phyloP scores from a whole-genome alignment of 2,888 invertebrate genomes.

The Spilarctia lutea region DNA sequence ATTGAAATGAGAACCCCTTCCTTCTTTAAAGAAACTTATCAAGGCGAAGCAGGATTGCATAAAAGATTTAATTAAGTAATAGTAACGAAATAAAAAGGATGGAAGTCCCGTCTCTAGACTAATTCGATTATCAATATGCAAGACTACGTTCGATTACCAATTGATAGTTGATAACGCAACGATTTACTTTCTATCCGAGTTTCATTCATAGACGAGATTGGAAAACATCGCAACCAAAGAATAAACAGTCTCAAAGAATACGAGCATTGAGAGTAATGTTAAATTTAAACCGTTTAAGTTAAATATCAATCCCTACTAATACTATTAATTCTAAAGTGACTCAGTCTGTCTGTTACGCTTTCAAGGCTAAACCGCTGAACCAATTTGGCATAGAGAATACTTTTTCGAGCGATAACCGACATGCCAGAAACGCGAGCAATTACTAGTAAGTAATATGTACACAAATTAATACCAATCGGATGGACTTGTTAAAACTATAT shows the following conservation, averaged over 20 bases:
- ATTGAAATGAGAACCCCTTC: not conserved
- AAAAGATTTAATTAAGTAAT: not conserved
- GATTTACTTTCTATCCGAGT: not conserved
- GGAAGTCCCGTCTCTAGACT: not conserved
- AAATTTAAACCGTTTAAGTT: not conserved
- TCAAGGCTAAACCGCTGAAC: too few relatives aligned
- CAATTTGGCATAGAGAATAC: too few relatives aligned
- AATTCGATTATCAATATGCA: conserved; percentile 6
- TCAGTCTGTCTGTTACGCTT: too few relatives aligned
- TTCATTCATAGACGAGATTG: not conserved
- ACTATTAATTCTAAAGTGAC: too few relatives aligned
- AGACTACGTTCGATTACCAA: conserved; percentile 24
- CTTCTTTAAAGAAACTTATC: not conserved
- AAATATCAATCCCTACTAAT: too few relatives aligned
- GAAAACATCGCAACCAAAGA: not conserved
- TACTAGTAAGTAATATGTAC: too few relatives aligned
- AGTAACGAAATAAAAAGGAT: not conserved
- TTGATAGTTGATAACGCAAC: conserved; percentile 20
- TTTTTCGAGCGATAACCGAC: too few relatives aligned
- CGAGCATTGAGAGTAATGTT: not conserved
- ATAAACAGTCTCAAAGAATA: not conserved
- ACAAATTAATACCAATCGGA: too few relatives aligned
- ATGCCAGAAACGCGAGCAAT: too few relatives aligned
- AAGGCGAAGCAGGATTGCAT: not conserved
- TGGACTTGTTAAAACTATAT: too few relatives aligned